A percentile compares a stretch with the other conserved stretches of the same genome.
These are phyloP conservation scores for Caretta caretta DNA, from an alignment of 2,113 vertebrate species.

Conservation along the genomic window DNA sequence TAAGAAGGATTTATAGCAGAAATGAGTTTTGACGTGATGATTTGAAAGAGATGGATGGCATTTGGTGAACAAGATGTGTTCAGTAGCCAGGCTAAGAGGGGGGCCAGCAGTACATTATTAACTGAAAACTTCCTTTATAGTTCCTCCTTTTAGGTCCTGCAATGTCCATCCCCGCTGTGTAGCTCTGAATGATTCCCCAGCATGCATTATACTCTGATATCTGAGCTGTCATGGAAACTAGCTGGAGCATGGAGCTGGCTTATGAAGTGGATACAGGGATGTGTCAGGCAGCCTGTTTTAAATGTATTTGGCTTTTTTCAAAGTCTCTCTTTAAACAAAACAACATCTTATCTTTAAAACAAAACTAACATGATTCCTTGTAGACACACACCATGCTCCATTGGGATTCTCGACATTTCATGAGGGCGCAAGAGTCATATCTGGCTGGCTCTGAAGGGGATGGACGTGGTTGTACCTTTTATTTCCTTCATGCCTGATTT, in stretches of 20 bases:
- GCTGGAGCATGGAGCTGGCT: constrained; percentile 23
- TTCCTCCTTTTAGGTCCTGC: background rate
- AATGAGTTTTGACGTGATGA: background rate
- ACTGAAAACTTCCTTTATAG: background rate
- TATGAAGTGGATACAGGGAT: background rate
- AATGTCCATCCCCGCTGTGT: background rate
- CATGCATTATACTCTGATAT: constrained; percentile 2
- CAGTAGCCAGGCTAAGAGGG: background rate
- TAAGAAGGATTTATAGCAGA: background rate
- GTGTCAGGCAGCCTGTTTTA: background rate
- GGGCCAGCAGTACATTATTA: constrained; percentile 17
- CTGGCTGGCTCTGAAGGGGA: background rate
- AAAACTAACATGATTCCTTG: background rate
- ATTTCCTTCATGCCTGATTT: background rate
- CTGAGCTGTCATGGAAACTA: constrained; percentile 54
- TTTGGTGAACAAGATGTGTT: background rate
- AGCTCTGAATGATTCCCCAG: background rate
- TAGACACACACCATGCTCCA: background rate
- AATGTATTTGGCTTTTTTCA: background rate
- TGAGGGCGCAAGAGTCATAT: background rate
- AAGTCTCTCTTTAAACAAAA: background rate
- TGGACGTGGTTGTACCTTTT: background rate
- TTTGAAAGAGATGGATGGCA: background rate
- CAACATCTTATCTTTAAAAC: background rate
- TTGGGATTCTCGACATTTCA: background rate